These are phyloP conservation scores for Lethocerus indicus DNA, from an alignment of 1,140 invertebrate genomes.

Conservation along the genomic window DNA sequence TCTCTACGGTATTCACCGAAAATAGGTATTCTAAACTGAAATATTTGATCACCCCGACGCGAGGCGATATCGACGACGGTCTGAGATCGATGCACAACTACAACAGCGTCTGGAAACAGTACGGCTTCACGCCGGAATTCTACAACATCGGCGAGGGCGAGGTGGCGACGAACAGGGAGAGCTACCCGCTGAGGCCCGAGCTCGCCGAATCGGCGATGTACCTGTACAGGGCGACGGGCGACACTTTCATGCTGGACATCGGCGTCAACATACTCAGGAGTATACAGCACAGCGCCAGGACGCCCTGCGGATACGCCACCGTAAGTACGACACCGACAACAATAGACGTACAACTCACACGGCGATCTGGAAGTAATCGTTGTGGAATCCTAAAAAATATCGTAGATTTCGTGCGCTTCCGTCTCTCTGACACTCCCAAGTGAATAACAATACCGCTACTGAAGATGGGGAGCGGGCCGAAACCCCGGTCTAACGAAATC, in stretches of 20 bases:
- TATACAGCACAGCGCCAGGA: slow-evolving; percentile 78
- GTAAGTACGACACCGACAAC: slow-evolving; percentile 31
- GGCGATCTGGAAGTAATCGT: no score
- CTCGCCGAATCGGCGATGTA: slow-evolving; percentile 96
- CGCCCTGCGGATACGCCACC: slow-evolving; percentile 95
- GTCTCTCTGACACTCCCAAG: no score
- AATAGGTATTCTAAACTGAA: no score
- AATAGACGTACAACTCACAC: no score
- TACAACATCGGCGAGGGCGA: slow-evolving; percentile 86
- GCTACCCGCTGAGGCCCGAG: slow-evolving; percentile 91
- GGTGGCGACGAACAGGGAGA: slow-evolving; percentile 66
- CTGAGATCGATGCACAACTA: slow-evolving; percentile 91
- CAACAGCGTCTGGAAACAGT: slow-evolving; percentile 89
- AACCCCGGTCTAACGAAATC: no score
- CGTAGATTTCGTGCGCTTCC: no score
- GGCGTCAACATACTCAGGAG: slow-evolving; percentile 78
- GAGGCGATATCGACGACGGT: slow-evolving; percentile 76
- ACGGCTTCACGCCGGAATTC: slow-evolving; percentile 94
- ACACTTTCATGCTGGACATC: slow-evolving; percentile 79
- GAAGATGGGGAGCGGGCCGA: no score
- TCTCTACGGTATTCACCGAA: no score
- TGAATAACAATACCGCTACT: no score
- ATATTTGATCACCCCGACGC: no score
- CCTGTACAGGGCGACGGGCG: slow-evolving; percentile 80
- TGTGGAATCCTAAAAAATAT: no score